Conservation (phyloP, 1,140 invertebrate species). For the Arion vulgaris region DNA sequence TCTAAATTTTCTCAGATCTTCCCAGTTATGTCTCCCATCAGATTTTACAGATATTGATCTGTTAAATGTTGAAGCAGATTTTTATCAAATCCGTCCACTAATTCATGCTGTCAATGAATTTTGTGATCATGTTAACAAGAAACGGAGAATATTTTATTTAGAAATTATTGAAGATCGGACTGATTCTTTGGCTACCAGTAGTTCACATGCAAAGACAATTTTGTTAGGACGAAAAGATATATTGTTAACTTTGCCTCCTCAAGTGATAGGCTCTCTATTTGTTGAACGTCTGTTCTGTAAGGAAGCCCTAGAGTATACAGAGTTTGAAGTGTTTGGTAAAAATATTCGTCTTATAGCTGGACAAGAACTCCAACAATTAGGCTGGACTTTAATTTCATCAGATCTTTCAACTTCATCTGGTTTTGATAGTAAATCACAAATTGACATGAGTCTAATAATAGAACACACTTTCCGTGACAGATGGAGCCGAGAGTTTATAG, state of each 20-base stretch:
- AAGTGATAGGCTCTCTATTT: constrained; percentile 56
- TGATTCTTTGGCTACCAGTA: constrained; percentile 66
- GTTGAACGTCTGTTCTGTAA: constrained; percentile 58
- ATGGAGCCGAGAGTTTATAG: constrained; percentile 49
- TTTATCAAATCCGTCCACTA: constrained; percentile 87
- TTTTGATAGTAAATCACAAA: constrained; percentile 46
- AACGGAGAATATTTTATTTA: constrained; percentile 51
- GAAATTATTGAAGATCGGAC: constrained; percentile 67
- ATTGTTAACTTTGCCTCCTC: constrained; percentile 55
- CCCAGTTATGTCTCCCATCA: constrained; percentile 85
- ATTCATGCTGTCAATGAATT: constrained; percentile 79
- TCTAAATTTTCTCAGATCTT: constrained; percentile 66
- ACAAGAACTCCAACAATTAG: constrained; percentile 83
- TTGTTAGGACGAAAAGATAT: constrained; percentile 62
- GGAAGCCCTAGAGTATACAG: constrained; percentile 57
- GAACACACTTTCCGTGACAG: constrained; percentile 65
- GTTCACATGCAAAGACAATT: constrained; percentile 65
- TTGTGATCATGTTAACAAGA: constrained; percentile 32
- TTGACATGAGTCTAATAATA: constrained; percentile 56
- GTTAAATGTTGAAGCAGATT: constrained; percentile 89
- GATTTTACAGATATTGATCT: constrained; percentile 91
- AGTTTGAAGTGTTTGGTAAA: constrained; percentile 61
- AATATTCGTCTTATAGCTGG: constrained; percentile 56
- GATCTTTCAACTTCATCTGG: constrained; percentile 65
- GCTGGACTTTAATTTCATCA: constrained; percentile 82